phyloP scores from a whole-genome alignment of 2,888 invertebrate species.

The Nephrotoma flavescens region DNA sequence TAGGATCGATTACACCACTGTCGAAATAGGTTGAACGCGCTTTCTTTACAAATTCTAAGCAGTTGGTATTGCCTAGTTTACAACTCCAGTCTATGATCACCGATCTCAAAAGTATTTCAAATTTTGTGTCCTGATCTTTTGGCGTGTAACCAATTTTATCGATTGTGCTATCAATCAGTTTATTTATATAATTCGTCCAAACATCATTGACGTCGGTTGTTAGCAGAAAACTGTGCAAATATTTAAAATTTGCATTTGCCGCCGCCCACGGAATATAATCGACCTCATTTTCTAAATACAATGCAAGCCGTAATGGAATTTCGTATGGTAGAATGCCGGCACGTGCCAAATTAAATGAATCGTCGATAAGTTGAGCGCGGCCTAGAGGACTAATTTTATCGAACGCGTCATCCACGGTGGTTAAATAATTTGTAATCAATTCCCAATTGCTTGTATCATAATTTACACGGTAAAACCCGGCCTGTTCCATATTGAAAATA shows the following conservation, averaged over 20 bases:
- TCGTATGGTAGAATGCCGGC: constrained; percentile 38
- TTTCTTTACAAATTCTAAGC: constrained; percentile 19
- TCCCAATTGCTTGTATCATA: constrained; percentile 55
- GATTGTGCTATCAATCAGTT: constrained; percentile 20
- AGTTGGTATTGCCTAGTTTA: constrained; percentile 19
- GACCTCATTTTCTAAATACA: constrained; percentile 44
- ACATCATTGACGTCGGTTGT: neutral
- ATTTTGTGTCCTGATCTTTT: constrained; percentile 21
- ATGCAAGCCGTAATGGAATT: constrained; percentile 35
- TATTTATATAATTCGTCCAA: neutral
- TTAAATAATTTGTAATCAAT: constrained; percentile 33
- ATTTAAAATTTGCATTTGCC: constrained; percentile 37
- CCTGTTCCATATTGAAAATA: constrained; percentile 25
- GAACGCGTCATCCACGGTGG: neutral
- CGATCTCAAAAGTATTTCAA: constrained; percentile 21
- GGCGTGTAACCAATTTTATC: constrained; percentile 24
- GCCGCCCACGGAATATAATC: constrained; percentile 55
- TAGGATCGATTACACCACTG: constrained; percentile 18
- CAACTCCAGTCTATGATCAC: constrained; percentile 26
- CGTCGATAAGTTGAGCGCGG: constrained; percentile 62
- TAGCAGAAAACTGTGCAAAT: neutral
- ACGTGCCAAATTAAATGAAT: constrained; percentile 48
- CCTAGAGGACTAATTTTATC: constrained; percentile 31
- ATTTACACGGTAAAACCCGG: constrained; percentile 45
- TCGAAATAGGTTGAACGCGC: constrained; percentile 17